Evolutionary conservation across 2,888 invertebrate species (phyloP), one percentile per base, ranked within the genome.

Genomic region (Apamea anceps): DNA sequence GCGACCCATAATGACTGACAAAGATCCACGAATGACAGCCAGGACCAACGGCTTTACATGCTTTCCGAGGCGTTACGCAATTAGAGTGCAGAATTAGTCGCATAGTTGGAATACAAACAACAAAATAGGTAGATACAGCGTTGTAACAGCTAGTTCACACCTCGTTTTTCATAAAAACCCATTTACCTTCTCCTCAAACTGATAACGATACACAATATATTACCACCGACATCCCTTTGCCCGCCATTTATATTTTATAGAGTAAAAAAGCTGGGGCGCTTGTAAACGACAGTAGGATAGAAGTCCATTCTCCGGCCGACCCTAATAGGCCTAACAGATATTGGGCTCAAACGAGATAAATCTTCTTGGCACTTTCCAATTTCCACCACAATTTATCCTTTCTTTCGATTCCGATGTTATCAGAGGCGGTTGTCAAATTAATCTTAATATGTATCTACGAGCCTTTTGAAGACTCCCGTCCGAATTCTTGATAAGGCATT

Each of bases 291-390:
- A 84, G 83, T 88, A 80, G 82, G 82, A 86, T 87, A 79, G 85
- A 79, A 84, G 85, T 85, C 80, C 85, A 72, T 84, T 88, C 80
- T 72, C 25, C 71, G 67, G 62, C 71, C 71, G 67, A 45, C 79
- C 75, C 78, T 89, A 89, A 89, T 89, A 85, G 87, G 66, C 74
- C 82, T 81, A 79, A 78, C 81, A 82, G 82, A 88, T 89, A 89
- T 90, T 89, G 87, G 82, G 87, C 87, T 87, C 87, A 83, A 75
- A 81, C 71, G 75, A 89, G 88, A 92, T 91, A 91, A 91, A 91
- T 91, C 91, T 91, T 77, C n/a, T 78, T 51, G 84, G 83, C 85
- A 87, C 88, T 91, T 90, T 88, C 88, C 91, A 89, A 91, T 91
- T 91, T 90, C 85, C 81, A 81, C 67, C 78, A 87, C 87, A 87